Percentiles rank a stretch among this genome's conserved stretches.
phyloP scores from a whole-genome alignment of 2,888 invertebrate species.

The Matsumyia berberina region DNA sequence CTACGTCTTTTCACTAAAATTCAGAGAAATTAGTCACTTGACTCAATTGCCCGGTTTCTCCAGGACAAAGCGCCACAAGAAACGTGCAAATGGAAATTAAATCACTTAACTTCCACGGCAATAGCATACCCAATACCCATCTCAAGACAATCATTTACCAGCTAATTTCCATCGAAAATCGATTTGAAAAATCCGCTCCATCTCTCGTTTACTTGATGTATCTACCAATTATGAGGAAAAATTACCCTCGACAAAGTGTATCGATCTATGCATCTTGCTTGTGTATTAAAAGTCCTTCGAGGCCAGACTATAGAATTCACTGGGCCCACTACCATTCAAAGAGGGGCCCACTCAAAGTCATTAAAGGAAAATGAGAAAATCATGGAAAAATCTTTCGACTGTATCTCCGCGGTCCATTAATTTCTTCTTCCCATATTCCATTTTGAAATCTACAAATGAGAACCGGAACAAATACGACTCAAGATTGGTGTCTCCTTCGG shows the following conservation, averaged over 20 bases:
- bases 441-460: conserved; percentile 57
- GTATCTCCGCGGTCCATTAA: conserved; percentile 69
- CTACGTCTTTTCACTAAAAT: no score
- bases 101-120: no score
- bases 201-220: conserved; percentile 21
- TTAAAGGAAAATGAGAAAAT: conserved; percentile 54
- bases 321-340: background rate
- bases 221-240: conserved; percentile 48
- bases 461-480: conserved; percentile 71
- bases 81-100: no score
- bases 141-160: background rate
- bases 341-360: conserved; percentile 38
- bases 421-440: conserved; percentile 14
- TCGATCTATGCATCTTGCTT: conserved; percentile 21
- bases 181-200: conserved; percentile 30
- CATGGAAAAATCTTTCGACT: conserved; percentile 64
- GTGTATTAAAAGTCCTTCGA: conserved; percentile 26
- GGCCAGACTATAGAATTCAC: background rate
- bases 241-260: conserved; percentile 37
- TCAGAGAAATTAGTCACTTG: no score
- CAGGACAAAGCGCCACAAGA: no score
- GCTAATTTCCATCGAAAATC: conserved; percentile 34
- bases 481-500: conserved; percentile 56
- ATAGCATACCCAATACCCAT: no score
- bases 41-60: no score